Percentiles rank a stretch among this genome's conserved stretches.
Conservation (phyloP, 1,140 invertebrate genomes). For the Leucophenga varia region DNA sequence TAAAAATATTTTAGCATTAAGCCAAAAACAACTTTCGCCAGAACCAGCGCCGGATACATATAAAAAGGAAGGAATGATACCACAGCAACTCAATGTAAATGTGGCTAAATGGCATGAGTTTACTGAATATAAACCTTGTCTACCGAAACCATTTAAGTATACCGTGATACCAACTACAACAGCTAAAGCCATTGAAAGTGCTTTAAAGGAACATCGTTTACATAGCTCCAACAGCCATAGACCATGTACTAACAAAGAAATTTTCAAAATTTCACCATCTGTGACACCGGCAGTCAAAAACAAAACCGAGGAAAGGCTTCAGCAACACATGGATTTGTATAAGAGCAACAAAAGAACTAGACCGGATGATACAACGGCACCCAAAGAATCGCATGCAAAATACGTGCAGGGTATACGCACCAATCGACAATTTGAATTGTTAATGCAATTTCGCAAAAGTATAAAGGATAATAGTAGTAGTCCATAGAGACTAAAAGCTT, state of each 20-base stretch:
- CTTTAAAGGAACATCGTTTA: too few species aligned
- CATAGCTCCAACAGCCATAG: slow-evolving; percentile 2
- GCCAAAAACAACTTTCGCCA: too few species aligned
- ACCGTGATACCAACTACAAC: too few species aligned
- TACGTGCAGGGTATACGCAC: slow-evolving; percentile 65
- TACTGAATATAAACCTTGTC: too few species aligned
- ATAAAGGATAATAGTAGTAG: too few species aligned
- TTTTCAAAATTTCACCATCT: slow-evolving; percentile 11
- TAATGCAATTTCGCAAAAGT: slow-evolving; percentile 61
- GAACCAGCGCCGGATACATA: slow-evolving; percentile 16
- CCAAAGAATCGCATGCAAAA: slow-evolving; percentile 26
- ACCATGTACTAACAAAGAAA: too few species aligned
- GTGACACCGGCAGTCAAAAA: neutral
- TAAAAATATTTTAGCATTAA: neutral
- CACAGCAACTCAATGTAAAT: slow-evolving; percentile 9
- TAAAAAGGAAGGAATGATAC: slow-evolving; percentile 13
- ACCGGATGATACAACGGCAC: neutral
- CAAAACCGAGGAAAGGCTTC: slow-evolving; percentile 23
- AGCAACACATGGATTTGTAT: slow-evolving; percentile 45
- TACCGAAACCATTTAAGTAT: too few species aligned
- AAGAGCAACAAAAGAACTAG: slow-evolving; percentile 22
- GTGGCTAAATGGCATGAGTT: too few species aligned
- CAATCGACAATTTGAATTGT: slow-evolving; percentile 67
- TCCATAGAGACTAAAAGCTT: too few species aligned
- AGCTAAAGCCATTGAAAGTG: too few species aligned